These are phyloP conservation scores for Ophraella communa DNA, from an alignment of 2,888 invertebrate genomes.

Conservation along the genomic window DNA sequence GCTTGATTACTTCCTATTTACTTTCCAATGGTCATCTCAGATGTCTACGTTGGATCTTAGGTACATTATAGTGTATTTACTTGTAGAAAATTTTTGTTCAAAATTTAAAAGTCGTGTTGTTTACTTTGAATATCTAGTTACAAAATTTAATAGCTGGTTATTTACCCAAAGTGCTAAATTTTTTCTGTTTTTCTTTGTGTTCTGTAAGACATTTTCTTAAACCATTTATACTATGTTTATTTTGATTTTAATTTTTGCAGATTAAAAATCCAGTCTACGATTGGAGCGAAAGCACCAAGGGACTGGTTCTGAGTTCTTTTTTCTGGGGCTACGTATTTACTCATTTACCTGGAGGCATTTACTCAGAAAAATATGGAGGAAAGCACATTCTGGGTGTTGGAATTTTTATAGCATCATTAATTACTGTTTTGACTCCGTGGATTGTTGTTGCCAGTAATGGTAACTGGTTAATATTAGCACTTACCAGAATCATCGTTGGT, in stretches of 20 bases:
- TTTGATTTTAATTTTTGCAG: no score
- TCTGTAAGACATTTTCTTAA: no score
- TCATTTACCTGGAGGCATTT: constrained; percentile 81
- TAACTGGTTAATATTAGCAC: constrained; percentile 72
- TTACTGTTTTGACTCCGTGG: constrained; percentile 81
- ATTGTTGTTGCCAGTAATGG: constrained; percentile 63
- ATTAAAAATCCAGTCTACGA: constrained; percentile 55
- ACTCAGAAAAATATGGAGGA: constrained; percentile 86
- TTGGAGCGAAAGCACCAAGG: constrained; percentile 76
- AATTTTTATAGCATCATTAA: constrained; percentile 80
- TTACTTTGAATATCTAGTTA: no score
- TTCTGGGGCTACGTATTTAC: constrained; percentile 87
- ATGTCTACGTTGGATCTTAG: no score
- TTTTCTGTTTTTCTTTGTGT: no score
- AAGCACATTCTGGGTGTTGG: constrained; percentile 85
- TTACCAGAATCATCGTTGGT: constrained; percentile 80
- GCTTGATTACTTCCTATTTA: no score
- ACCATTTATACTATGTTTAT: neutral
- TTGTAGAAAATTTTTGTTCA: no score
- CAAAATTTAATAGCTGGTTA: no score
- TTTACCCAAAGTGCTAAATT: no score
- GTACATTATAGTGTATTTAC: no score
- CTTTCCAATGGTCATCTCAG: no score
- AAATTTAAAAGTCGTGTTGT: no score
- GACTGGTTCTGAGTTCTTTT: constrained; percentile 80